Evolutionary conservation across 2,797 vertebrate species (phyloP), one percentile per base, ranked within the genome.

Genomic region (Lutjanus campechanus): DNA sequence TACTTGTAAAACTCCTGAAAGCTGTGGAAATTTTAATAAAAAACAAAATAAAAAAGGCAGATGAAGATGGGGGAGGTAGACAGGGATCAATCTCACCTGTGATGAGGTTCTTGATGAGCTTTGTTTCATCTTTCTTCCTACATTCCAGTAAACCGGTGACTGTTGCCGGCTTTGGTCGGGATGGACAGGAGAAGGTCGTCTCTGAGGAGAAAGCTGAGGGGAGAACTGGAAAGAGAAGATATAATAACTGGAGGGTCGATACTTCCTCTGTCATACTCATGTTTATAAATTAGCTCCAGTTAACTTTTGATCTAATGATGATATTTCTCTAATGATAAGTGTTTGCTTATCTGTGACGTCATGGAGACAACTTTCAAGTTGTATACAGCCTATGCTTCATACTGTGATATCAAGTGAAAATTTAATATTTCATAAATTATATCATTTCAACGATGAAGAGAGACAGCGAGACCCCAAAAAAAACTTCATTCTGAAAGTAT

Each of bases 91-190:
- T 51, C 69, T 88, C 73, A 97, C 97, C 96, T 86, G 95, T 95
- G 88, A 97, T 91, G n/a, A 97, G 66, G 49, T 93, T 95, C 87
- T 94, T 96, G 73, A 97, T 89, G 11, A 97, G 95, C 77, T 90
- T 94, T 56, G 80, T 84, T 90, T 96, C 93, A 0, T 97, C 96
- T 90, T 76, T 95, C 77, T 91, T 95, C 73, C 85, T 90, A 83
- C 96, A 97, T 5, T 91, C 95, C 63, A 97, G 82, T 73, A 97
- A 85, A 77, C 96, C 95, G 5, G 87, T 82, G 19, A 94, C 77
- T 6, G 49, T n/a, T 25, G 70, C 79, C 0, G 79, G 11, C 77
- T 81, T 92, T 1, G 29, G 17, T 1, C 41, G 88, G 16, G 72
- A 8, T 1, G 60, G 56, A 49, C 2, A 36, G 40, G 89, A 79